Conservation (phyloP, 2,888 invertebrate genomes). For the Tetramorium bicarinatum region DNA sequence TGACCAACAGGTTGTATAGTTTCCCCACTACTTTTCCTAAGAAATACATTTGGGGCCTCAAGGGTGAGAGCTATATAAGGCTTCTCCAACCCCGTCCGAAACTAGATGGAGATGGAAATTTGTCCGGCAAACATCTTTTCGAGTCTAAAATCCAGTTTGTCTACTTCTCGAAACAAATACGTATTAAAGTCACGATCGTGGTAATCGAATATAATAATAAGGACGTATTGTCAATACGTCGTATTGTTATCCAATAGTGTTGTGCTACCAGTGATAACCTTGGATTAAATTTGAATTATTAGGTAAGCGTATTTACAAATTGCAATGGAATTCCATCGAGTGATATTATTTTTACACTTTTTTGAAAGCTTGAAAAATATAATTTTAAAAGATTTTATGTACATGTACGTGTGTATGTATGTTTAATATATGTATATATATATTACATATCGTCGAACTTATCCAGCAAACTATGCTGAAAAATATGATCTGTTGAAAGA, state of each 20-base stretch:
- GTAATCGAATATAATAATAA: neutral
- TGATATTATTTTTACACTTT: neutral
- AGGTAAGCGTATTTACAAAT: conserved; percentile 66
- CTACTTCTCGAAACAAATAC: neutral
- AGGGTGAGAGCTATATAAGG: conserved; percentile 27
- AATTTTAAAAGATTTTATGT: neutral
- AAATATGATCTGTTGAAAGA: neutral
- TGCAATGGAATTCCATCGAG: neutral
- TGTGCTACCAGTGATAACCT: conserved; percentile 77
- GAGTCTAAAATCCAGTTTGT: neutral
- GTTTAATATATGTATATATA: too few species aligned
- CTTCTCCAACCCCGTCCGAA: neutral
- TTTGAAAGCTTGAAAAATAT: neutral
- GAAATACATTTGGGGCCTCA: conserved; percentile 63
- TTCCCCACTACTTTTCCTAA: conserved; percentile 72
- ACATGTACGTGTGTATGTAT: neutral
- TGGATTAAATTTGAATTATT: conserved; percentile 73
- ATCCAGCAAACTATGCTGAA: neutral
- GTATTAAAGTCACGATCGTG: neutral
- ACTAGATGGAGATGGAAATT: neutral
- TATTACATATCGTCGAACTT: neutral
- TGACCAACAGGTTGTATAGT: conserved; percentile 60
- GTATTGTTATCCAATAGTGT: too few species aligned
- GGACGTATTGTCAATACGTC: neutral
- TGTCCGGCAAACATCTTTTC: neutral